Evolutionary conservation across 2,113 vertebrate genomes (phyloP).

Genomic region (Coturnix japonica): DNA sequence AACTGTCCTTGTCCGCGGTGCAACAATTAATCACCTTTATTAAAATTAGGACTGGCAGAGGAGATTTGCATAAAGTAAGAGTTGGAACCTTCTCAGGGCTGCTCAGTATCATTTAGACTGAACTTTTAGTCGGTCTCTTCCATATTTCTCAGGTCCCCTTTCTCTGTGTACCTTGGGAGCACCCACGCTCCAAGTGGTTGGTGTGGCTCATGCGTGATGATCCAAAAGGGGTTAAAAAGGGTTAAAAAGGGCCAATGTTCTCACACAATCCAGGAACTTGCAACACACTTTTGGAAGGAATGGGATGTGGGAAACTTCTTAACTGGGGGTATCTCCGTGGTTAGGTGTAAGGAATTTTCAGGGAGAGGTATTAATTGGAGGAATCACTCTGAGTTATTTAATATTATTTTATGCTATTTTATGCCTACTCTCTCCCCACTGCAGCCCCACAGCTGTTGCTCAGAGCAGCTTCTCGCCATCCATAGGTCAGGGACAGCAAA

Average conservation of each 20-base stretch:
- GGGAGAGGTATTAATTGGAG: not conserved
- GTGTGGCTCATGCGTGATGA: fast-evolving
- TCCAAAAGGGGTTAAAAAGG: not conserved
- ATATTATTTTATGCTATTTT: not conserved
- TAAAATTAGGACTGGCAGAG: conserved; percentile 58
- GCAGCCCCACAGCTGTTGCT: not conserved
- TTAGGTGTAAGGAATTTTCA: not conserved
- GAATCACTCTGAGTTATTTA: not conserved
- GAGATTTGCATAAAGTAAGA: conserved; percentile 54
- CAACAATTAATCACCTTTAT: conserved; percentile 64
- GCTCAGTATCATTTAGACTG: not conserved
- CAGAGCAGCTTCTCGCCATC: not conserved
- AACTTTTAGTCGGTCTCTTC: not conserved
- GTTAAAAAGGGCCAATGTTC: not conserved
- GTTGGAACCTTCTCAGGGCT: not conserved
- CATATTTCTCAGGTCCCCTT: not conserved
- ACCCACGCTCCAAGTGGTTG: not conserved
- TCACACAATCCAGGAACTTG: not conserved
- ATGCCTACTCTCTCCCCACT: not conserved
- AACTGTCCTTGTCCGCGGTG: conserved; percentile 45
- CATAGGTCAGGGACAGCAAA: not conserved
- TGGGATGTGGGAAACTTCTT: not conserved
- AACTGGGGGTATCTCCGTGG: not conserved
- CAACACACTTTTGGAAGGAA: not conserved
- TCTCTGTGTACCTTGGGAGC: fast-evolving